Evolutionary conservation across 2,888 invertebrate species (phyloP), one percentile per base, ranked within the genome.

Genomic region (Acronicta psi): DNA sequence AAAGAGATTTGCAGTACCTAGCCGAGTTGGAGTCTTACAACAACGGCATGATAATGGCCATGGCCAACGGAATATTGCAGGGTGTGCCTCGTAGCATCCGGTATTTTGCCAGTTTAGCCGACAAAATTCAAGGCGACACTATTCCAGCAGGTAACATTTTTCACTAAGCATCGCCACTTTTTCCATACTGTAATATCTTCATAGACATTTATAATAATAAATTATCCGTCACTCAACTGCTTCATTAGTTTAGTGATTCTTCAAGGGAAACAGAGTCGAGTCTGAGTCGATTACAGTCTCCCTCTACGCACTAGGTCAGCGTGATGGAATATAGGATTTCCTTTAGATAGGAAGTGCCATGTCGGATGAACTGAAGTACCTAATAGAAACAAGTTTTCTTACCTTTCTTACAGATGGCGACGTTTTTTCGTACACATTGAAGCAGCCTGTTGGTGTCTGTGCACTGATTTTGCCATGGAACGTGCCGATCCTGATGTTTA

Each of bases 381-480:
- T 34, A n/a, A n/a, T n/a, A n/a, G 1, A 13, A 34, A n/a, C 5
- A 1, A 6, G 6, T n/a, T 34, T 1, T 17, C 1, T 34, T 1
- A 11, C 1, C 18, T 16, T 25, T 5, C 53, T 14, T 8, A 31
- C 62, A 91, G 97, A 97, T 85, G 98, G 98, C 0, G 94, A 96
- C 43, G 95, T 94, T 71, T 95, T 98, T 74, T 95, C 95, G 1
- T 98, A 98, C 85, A 97, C 97, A 0, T 51, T 88, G 50, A 88
- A 86, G 49, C 87, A 89, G 44, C 88, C 88, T 0, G 96, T 98
- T 0, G 91, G 91, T 1, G 97, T 98, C 0, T 97, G 97, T 81
- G 98, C 96, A 0, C 97, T 98, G 84, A 98, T 98, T 70, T 96
- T 98, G 63, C 98, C 98, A 0, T 98, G 98, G 98, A 98, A 98